Evolutionary conservation across 30 jellyfish, hydroid and myxozoan species (phyloP), one percentile per base, ranked within the genome.

Genomic region (Aurelia coerulea): DNA sequence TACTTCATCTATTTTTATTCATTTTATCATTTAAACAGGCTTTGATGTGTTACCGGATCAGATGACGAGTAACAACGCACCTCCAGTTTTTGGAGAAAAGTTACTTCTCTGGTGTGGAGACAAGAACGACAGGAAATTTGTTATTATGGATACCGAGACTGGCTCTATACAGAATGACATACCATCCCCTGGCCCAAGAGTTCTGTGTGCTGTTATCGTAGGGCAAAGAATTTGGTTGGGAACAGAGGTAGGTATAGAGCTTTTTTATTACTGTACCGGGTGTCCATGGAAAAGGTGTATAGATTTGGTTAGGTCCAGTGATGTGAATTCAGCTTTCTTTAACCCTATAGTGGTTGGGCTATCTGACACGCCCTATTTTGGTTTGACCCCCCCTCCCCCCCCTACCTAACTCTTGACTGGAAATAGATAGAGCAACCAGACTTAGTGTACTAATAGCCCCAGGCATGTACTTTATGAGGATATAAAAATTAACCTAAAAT

Each of bases 191-290:
- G 99, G 99, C 6, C 97, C 65, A 3, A 90, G 99, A 17, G 97
- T 94, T 11, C 90, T 94, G 46, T 94, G 99, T 74, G 95, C 97
- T 31, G 84, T 73, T n/a, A 66, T 62, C 23, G 97, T 94, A 10
- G 95, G 88, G 39, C 89, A 84, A 10, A 63, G 87, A 35, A 71
- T 94, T 10, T 94, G 99, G 99, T 89, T 94, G n/a, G 99, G 99
- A 2, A 94, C 97, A 8, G 99, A 94, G 88, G 99, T 94, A 69
- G 0, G 68, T 29, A 23, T 5, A 60, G 56, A 46, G 56, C 56
- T 4, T 6, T 46, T 4, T 46, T 0, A 46, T 46, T 46, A 46
- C 15, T 46, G 6, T 9, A 39, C 29, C 29, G 29, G 0, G 29
- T 23, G 0, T 23, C 29, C 29, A 23, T 23, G 29, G 29, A 23